Conservation (phyloP, 2,113 vertebrate genomes). For the Dunckerocampus dactyliophorus region DNA sequence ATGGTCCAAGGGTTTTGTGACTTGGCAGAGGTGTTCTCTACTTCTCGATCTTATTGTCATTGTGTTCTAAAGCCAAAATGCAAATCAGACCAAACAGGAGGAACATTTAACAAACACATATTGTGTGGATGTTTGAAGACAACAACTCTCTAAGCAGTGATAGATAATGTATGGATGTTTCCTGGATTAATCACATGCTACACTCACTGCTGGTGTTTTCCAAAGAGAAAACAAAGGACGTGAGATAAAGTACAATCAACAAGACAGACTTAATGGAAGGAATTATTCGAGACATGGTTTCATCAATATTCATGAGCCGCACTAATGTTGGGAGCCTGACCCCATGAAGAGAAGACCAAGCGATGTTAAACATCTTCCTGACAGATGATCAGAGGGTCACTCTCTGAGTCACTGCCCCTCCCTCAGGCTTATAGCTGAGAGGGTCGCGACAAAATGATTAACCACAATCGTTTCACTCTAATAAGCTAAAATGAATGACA, state of each 20-base stretch:
- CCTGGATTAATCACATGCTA: constrained; percentile 9
- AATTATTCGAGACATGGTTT: constrained; percentile 57
- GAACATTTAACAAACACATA: too few species aligned
- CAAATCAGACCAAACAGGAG: too few species aligned
- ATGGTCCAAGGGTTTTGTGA: constrained; percentile 20
- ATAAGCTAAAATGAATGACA: constrained; percentile 51
- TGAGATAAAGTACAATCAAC: constrained; percentile 36
- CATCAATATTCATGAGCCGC: constrained; percentile 69
- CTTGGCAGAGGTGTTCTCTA: background rate
- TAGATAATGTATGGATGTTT: background rate
- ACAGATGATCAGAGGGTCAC: constrained; percentile 57
- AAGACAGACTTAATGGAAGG: constrained; percentile 55
- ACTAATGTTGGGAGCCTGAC: constrained; percentile 49
- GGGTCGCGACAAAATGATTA: constrained; percentile 59
- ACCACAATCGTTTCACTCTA: constrained; percentile 52
- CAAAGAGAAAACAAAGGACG: constrained; percentile 20
- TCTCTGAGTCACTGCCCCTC: constrained; percentile 58
- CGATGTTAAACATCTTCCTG: constrained; percentile 59
- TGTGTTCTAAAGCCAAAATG: too few species aligned
- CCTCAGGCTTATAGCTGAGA: constrained; percentile 55
- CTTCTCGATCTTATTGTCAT: background rate
- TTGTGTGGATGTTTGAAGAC: too few species aligned
- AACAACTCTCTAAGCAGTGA: too few species aligned
- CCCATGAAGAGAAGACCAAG: constrained; percentile 34
- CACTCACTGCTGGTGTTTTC: constrained; percentile 19